phyloP scores from a whole-genome alignment of 2,888 invertebrate genomes.

The Deilephila porcellus region DNA sequence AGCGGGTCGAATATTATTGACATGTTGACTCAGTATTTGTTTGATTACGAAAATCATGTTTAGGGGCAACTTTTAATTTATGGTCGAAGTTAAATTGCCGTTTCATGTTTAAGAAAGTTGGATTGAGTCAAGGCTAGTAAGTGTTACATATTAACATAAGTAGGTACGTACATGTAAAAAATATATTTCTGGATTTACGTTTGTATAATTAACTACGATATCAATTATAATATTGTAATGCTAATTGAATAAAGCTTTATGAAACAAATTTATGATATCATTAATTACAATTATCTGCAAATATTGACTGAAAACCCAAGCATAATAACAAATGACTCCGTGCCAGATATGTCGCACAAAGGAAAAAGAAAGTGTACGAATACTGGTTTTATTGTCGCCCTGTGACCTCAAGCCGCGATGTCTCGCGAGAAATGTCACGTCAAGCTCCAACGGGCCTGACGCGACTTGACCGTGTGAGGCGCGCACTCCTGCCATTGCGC shows the following conservation, averaged over 20 bases:
- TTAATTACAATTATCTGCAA: neutral
- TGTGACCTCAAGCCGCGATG: neutral
- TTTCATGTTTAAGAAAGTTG: conserved; percentile 11
- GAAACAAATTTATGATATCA: no score
- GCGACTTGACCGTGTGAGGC: conserved; percentile 12
- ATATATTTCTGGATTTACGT: no score
- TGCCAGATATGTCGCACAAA: conserved; percentile 14
- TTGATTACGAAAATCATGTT: conserved; percentile 9
- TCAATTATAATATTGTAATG: no score
- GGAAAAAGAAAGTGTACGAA: conserved; percentile 35
- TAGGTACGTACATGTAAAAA: no score
- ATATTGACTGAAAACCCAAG: neutral
- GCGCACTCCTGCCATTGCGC: no score
- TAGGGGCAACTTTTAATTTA: conserved; percentile 1
- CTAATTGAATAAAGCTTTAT: no score
- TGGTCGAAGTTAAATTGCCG: neutral
- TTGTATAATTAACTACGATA: no score
- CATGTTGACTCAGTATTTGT: neutral
- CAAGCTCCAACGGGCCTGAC: conserved; percentile 3
- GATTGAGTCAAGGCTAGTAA: conserved; percentile 11
- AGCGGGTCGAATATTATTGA: conserved; percentile 15
- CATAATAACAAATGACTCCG: neutral
- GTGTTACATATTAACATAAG: neutral
- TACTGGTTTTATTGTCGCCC: conserved; percentile 12
- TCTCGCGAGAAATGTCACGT: neutral